Base-by-base conservation (phyloP, 2,797 vertebrate genomes). In the Tenualosa ilisha region DNA sequence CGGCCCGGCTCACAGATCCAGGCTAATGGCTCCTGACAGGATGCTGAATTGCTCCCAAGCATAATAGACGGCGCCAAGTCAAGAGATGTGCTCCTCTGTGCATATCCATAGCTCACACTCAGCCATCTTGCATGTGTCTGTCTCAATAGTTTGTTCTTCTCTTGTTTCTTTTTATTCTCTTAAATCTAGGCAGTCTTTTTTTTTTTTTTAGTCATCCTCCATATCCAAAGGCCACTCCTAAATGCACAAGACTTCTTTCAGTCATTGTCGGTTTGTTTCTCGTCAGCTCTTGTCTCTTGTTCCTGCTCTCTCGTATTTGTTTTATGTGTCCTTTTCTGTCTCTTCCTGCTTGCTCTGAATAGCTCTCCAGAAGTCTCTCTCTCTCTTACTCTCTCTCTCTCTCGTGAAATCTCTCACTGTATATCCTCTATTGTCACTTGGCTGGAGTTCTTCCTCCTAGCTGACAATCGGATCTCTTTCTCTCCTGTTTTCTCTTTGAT, bases 1-100 rank as follows among this genome's bases (percentile, higher is more conserved):
- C 84, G 12, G 53, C 75, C 82, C 37, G 53, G 8, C 63, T 50
- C 81, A 81, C 54, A 85, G 61, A 87, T 84, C 82, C 63, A 72
- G 61, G 85, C 46, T 86, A 88, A 91, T 89, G 43, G 49, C 82
- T 88, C n/a, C 83, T 88, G 89, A 91, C 89, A 89, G 86, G 89
- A 86, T 40, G 75, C 82, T 88, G 89, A 89, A 88, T 85, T 86
- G 87, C 86, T 85, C 85, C 87, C 79, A 83, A 88, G 82, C 81
- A 51, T 75, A 85, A 43, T 15, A 84, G 54, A 83, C 72, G 17
- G 75, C 51, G 54, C 81, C 83, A 84, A 86, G 83, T 86, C 72
- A 50, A 50, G 84, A 82, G 59, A 81, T 84, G 63, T 68, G 82
- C 75, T 79, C 72, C 83, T 43, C 40, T 83, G 40, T 51, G 81